Evolutionary conservation across 2,113 vertebrate genomes (phyloP), one percentile per base, ranked within the genome.

Genomic region (Seriola quinqueradiata): DNA sequence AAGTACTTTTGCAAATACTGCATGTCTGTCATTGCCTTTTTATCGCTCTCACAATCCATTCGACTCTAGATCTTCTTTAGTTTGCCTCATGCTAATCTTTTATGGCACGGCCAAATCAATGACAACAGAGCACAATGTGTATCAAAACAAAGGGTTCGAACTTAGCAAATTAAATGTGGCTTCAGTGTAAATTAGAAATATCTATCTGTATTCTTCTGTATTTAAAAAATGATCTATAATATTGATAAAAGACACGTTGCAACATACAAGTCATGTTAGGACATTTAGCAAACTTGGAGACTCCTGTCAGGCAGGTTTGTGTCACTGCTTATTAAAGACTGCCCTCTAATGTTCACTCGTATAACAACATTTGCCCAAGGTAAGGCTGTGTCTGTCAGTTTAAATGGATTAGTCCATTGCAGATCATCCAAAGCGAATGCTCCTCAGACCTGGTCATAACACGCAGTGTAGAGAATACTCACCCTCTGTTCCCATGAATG

Each of bases 1-100:
- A 93, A 85, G 28, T 84, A 81, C 70, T 89, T 92, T 86, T 79
- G 38, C 65, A 84, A 61, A 52, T 46, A 74, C 28, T 28, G 28
- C 28, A 28, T 17, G 1, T 21, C 6, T 74, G 36, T 52, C 19
- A 32, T 58, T 72, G 59, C 8, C 2, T 10, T 36, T 70, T 21
- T 5, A 1, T 5, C 1, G 12, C 36, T 36, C n/a, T 4, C 5
- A 19, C 48, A 19, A 17, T 50, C 10, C 40, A 11, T 11, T 42
- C 40, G 10, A 10, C 40, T 42, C 40, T 42, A 42, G 8, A 42
- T 8, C 19, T 48, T 3, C 46, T 48, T 48, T 17, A 4, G 16
- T 48, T 48, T 17, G 16, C 16, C 13, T 52, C 50, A 21, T 0
- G 21, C 52, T n/a, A n/a, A 9, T 44, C n/a, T 16, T 17, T 16